Percentiles rank a stretch among this genome's conserved stretches.
These are phyloP conservation scores for Pteronura brasiliensis DNA, from an alignment of 2,113 vertebrate species.

Conservation along the genomic window DNA sequence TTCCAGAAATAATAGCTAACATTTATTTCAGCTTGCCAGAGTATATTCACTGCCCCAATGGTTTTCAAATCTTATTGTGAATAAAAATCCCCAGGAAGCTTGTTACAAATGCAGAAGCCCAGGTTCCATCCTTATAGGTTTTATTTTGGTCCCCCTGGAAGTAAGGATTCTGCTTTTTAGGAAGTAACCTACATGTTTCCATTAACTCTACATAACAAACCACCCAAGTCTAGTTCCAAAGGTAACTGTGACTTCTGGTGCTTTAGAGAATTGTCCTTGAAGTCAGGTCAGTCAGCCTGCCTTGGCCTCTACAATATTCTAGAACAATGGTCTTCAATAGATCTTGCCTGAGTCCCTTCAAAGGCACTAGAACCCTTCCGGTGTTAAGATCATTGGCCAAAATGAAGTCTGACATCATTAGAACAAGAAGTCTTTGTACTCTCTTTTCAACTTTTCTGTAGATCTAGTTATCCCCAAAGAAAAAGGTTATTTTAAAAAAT, in stretches of 20 bases:
- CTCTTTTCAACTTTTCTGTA: neutral
- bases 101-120: neutral
- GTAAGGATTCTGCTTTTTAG: neutral
- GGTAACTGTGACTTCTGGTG: neutral
- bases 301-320: neutral
- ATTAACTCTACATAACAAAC: neutral
- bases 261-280: neutral
- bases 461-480: neutral
- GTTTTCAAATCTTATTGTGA: neutral
- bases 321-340: neutral
- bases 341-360: neutral
- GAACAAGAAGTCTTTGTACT: neutral
- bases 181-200: neutral
- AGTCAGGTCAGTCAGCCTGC: neutral
- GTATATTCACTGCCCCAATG: neutral
- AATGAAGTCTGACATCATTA: neutral
- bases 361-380: neutral
- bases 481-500: neutral
- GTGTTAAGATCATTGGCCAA: neutral
- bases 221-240: neutral
- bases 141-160: too few relatives aligned
- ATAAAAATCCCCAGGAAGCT: neutral
- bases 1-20: slow-evolving; percentile 54
- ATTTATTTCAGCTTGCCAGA: slow-evolving; percentile 43
- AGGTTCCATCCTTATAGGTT: neutral